A percentile compares a stretch with the other conserved stretches of the same genome.
phyloP scores from a whole-genome alignment of 2,888 invertebrate species.

The Lasioglossum malachurum region DNA sequence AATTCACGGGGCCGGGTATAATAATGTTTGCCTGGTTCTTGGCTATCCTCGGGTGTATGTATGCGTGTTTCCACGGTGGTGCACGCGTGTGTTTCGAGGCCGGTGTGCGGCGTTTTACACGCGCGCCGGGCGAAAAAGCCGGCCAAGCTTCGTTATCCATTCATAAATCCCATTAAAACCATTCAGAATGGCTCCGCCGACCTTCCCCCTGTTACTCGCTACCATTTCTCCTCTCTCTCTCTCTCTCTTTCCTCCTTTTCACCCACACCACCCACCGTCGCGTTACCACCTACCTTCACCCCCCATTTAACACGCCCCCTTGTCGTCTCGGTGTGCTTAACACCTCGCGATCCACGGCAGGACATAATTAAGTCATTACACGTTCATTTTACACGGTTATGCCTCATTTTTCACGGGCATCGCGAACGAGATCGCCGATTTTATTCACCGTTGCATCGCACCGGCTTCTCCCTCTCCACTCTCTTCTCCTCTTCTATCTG shows the following conservation, averaged over 20 bases:
- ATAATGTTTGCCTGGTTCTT: conserved; percentile 64
- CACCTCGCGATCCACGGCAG: conserved; percentile 68
- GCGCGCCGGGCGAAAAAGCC: conserved; percentile 70
- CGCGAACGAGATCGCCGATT: conserved; percentile 26
- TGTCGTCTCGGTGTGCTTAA: conserved; percentile 61
- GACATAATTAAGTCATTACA: conserved; percentile 79
- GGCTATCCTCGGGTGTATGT: conserved; percentile 16
- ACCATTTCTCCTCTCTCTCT: background rate
- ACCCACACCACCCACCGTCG: background rate
- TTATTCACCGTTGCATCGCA: background rate
- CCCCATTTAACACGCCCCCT: conserved; percentile 53
- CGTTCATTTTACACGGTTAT: conserved; percentile 70
- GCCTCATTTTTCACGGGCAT: conserved; percentile 71
- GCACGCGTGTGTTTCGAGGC: conserved; percentile 19
- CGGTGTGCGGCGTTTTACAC: conserved; percentile 52
- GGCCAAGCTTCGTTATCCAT: conserved; percentile 75
- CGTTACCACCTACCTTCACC: background rate
- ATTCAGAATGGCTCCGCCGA: conserved; percentile 62
- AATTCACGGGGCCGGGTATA: conserved; percentile 68
- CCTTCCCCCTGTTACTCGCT: conserved; percentile 25
- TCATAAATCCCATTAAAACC: conserved; percentile 79
- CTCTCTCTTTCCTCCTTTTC: background rate
- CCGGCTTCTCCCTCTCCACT: background rate
- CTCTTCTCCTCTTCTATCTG: background rate
- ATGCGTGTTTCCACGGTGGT: conserved; percentile 24